A percentile compares a stretch with the other conserved stretches of the same genome.
phyloP scores from a whole-genome alignment of 2,888 invertebrate species.

The Ceramica pisi region DNA sequence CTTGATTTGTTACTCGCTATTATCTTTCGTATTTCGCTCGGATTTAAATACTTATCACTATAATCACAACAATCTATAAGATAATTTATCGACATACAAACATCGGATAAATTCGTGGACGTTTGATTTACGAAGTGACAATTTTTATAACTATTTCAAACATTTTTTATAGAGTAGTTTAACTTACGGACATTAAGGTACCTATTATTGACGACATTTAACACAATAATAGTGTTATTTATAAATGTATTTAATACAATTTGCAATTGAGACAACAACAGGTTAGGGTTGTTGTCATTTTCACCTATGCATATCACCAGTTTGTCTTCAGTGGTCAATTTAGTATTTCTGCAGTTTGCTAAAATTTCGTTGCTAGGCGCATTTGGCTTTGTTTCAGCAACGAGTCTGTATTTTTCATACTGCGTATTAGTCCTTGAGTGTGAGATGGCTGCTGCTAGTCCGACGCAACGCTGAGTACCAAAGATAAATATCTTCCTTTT shows the following conservation, averaged over 20 bases:
- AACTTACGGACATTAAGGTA: constrained; percentile 4
- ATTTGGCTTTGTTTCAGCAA: constrained; percentile 8
- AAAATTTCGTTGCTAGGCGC: not conserved
- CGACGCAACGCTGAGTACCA: not conserved
- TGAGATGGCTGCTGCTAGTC: not conserved
- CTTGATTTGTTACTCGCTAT: constrained; percentile 19
- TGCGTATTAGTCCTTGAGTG: not conserved
- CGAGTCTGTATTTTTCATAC: constrained; percentile 7
- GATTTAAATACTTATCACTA: constrained; percentile 13
- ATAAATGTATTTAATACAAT: not conserved
- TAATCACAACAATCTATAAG: constrained; percentile 14
- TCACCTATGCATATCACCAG: constrained; percentile 20
- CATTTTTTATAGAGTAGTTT: constrained; percentile 4
- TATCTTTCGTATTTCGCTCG: constrained; percentile 2
- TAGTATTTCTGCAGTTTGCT: constrained; percentile 6
- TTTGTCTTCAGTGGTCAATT: constrained; percentile 7
- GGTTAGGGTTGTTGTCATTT: constrained; percentile 2
- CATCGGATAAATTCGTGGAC: not conserved
- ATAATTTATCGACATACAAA: constrained; percentile 22
- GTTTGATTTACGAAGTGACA: constrained; percentile 13
- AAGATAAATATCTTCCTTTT: constrained; percentile 20
- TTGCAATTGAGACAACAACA: not conserved
- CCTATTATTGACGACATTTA: constrained; percentile 1
- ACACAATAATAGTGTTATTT: not conserved
- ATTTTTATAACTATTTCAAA: constrained; percentile 17